Percentiles rank a stretch among this genome's conserved stretches.
These are phyloP conservation scores for Priocnemis perturbator DNA, from an alignment of 2,888 invertebrate genomes.

Conservation along the genomic window DNA sequence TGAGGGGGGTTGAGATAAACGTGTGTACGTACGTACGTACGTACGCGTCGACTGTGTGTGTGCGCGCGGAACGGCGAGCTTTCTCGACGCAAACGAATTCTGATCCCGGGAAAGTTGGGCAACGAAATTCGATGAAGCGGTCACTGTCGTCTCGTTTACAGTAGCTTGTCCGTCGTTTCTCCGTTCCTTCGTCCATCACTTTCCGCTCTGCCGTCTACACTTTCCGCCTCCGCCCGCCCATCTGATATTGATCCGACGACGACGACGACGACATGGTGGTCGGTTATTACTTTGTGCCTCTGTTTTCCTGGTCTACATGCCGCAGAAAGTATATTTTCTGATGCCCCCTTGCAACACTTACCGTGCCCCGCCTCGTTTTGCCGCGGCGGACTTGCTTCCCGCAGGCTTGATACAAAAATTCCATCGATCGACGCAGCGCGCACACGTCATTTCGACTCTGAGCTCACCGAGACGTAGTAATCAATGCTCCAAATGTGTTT, in stretches of 20 bases:
- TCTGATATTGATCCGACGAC: constrained; percentile 71
- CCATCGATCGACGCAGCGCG: no score
- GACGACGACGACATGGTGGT: constrained; percentile 50
- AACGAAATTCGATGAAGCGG: constrained; percentile 34
- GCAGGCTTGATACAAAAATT: no score
- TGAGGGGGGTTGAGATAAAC: no score
- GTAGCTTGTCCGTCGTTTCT: constrained; percentile 35
- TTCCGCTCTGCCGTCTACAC: constrained; percentile 55
- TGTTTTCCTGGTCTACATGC: constrained; percentile 34
- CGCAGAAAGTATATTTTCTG: constrained; percentile 36
- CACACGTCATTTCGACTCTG: no score
- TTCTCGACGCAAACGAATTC: no score
- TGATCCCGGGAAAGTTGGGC: neutral
- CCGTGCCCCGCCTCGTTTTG: neutral
- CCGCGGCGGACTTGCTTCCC: neutral
- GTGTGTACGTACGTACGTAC: no score
- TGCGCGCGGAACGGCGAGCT: no score
- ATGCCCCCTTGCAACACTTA: neutral
- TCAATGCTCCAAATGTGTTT: no score
- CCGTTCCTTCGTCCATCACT: constrained; percentile 51
- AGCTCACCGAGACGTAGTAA: no score
- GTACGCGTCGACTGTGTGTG: no score
- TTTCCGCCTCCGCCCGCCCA: constrained; percentile 52
- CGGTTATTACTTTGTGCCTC: constrained; percentile 45
- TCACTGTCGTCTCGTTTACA: constrained; percentile 44